These are phyloP conservation scores for Odontamblyopus lacepedii DNA, from an alignment of 2,797 vertebrate genomes.

Conservation along the genomic window DNA sequence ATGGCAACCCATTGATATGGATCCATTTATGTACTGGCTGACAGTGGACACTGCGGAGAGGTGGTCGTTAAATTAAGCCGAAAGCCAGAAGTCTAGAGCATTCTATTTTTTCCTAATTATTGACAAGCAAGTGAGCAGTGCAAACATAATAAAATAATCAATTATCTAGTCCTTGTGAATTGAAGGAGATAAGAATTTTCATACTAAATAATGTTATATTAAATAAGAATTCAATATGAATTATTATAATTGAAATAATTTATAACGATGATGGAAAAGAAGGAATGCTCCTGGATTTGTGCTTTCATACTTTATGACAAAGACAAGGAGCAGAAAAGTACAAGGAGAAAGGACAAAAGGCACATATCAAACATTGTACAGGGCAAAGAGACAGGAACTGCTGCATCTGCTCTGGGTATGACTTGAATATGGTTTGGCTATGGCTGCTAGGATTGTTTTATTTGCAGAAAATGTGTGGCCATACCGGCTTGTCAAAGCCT, in stretches of 20 bases:
- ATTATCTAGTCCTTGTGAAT: neutral
- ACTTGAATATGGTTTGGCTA: slow-evolving; percentile 70
- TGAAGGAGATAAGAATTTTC: neutral
- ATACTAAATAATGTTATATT: neutral
- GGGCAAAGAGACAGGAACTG: slow-evolving; percentile 63
- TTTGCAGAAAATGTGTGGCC: neutral
- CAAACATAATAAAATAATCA: neutral
- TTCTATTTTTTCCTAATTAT: slow-evolving; percentile 51
- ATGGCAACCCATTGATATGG: slow-evolving; percentile 60
- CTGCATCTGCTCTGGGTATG: slow-evolving; percentile 57
- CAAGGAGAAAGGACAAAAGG: slow-evolving; percentile 69
- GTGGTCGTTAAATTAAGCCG: slow-evolving; percentile 77
- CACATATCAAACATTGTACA: slow-evolving; percentile 67
- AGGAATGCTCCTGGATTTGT: slow-evolving; percentile 50
- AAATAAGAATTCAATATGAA: neutral
- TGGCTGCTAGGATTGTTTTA: neutral
- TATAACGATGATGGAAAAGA: slow-evolving; percentile 36
- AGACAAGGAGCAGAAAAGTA: slow-evolving; percentile 73
- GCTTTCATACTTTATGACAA: slow-evolving; percentile 65
- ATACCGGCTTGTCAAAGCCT: too few relatives aligned
- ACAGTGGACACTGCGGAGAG: slow-evolving; percentile 76
- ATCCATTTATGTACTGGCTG: slow-evolving; percentile 70
- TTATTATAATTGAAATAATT: neutral
- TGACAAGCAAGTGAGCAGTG: neutral
- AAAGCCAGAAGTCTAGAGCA: slow-evolving; percentile 70